Evolutionary conservation across 2,888 invertebrate genomes (phyloP).

Genomic region (Machimus rusticus): DNA sequence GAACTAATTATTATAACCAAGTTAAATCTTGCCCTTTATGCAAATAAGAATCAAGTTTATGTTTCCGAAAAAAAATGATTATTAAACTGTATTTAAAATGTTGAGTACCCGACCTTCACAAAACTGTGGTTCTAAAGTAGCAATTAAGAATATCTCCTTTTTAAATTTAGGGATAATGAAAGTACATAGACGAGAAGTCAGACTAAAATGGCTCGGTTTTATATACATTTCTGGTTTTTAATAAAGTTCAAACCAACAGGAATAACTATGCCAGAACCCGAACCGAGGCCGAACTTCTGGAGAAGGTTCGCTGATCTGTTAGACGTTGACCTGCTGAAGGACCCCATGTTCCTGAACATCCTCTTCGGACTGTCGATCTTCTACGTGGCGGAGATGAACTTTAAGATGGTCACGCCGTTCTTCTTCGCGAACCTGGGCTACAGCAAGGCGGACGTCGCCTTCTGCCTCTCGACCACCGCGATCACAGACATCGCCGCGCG

Average conservation of each 20-base stretch:
- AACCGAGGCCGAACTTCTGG: slow-evolving; percentile 63
- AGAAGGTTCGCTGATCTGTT: slow-evolving; percentile 70
- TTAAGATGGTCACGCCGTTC: slow-evolving; percentile 76
- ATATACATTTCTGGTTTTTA: background rate
- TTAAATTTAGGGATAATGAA: no score
- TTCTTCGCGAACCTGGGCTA: slow-evolving; percentile 72
- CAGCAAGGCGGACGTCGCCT: slow-evolving; percentile 73
- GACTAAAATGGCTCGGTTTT: no score
- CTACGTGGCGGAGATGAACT: slow-evolving; percentile 78
- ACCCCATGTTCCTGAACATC: slow-evolving; percentile 76
- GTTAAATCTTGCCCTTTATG: no score
- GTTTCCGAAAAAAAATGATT: no score
- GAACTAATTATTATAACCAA: no score
- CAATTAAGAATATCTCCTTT: no score
- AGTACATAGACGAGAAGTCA: no score
- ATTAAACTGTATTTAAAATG: no score
- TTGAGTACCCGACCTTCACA: no score
- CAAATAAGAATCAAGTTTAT: no score
- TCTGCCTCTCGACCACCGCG: slow-evolving; percentile 77
- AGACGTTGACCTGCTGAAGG: slow-evolving; percentile 76
- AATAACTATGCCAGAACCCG: background rate
- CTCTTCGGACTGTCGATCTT: slow-evolving; percentile 76
- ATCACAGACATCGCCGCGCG: slow-evolving; percentile 78
- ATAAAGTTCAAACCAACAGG: background rate
- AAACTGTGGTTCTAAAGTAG: no score